phyloP scores from a whole-genome alignment of 2,797 vertebrate genomes.

The Crocidura indochinensis region DNA sequence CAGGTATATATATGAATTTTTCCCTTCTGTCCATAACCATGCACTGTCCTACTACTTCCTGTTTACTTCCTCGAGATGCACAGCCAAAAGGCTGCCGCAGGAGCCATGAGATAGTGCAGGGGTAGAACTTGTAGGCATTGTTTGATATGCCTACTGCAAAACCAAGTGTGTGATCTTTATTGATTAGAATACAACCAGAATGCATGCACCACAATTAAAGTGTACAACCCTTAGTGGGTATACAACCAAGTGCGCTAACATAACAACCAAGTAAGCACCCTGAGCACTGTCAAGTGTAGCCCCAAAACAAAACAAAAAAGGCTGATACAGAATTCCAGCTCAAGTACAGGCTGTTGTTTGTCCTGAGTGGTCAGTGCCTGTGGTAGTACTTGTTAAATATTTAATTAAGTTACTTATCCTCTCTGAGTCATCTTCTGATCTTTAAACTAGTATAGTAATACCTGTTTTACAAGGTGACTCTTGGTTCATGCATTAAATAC shows the following conservation, averaged over 20 bases:
- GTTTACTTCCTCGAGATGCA: not conserved
- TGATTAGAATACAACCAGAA: too few relatives aligned
- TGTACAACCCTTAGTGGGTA: too few relatives aligned
- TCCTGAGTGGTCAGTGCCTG: slow-evolving; percentile 22
- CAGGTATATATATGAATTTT: not conserved
- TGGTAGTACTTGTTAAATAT: slow-evolving; percentile 11
- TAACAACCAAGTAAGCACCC: too few relatives aligned
- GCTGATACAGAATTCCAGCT: not conserved
- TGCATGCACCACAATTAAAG: too few relatives aligned
- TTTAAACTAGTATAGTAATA: slow-evolving; percentile 54
- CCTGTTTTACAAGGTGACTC: slow-evolving; percentile 64
- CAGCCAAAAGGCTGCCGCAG: not conserved
- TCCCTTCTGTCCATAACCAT: not conserved
- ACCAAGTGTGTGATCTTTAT: too few relatives aligned
- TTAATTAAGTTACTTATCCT: slow-evolving; percentile 52
- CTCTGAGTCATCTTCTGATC: slow-evolving; percentile 65
- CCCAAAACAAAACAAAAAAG: too few relatives aligned
- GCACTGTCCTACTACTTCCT: not conserved
- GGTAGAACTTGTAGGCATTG: too few relatives aligned
- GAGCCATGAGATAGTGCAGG: not conserved
- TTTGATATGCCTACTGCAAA: too few relatives aligned
- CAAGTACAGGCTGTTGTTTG: not conserved
- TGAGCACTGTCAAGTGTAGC: too few relatives aligned
- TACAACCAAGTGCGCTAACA: too few relatives aligned
- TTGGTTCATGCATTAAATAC: slow-evolving; percentile 42